Percentiles rank a stretch among this genome's conserved stretches.
Conservation (phyloP, 2,113 vertebrate species). For the Protobothrops flavoviridis region DNA sequence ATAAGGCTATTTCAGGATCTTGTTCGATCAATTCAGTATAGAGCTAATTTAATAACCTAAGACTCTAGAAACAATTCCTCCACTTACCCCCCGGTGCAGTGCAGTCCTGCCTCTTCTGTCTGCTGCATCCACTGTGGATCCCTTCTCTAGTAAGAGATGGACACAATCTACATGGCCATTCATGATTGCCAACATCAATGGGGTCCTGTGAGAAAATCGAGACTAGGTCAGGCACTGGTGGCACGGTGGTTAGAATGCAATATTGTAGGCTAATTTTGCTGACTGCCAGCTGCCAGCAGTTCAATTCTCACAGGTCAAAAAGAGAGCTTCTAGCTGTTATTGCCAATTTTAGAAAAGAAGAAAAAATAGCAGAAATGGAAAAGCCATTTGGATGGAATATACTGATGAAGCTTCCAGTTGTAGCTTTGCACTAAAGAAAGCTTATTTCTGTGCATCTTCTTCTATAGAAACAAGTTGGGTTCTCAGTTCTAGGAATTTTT, state of each 20-base stretch:
- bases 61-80: background rate
- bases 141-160: constrained; percentile 92
- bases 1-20: fast-evolving
- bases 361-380: background rate
- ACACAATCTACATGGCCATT: constrained; percentile 89
- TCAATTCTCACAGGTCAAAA: background rate
- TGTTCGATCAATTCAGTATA: background rate
- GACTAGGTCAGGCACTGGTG: background rate
- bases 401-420: background rate
- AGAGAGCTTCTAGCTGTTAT: background rate
- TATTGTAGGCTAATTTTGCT: too few relatives aligned
- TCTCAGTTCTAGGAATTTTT: background rate
- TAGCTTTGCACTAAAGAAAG: background rate
- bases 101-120: constrained; percentile 89
- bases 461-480: background rate
- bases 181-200: constrained; percentile 90
- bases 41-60: background rate
- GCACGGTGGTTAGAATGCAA: too few relatives aligned
- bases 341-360: background rate
- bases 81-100: constrained; percentile 88
- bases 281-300: too few relatives aligned
- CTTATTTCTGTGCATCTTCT: background rate
- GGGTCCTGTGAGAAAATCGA: constrained; percentile 69
- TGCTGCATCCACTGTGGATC: constrained; percentile 82
- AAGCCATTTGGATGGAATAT: background rate